phyloP scores from a whole-genome alignment of 2,113 vertebrate genomes.

The Aramus guarauna region DNA sequence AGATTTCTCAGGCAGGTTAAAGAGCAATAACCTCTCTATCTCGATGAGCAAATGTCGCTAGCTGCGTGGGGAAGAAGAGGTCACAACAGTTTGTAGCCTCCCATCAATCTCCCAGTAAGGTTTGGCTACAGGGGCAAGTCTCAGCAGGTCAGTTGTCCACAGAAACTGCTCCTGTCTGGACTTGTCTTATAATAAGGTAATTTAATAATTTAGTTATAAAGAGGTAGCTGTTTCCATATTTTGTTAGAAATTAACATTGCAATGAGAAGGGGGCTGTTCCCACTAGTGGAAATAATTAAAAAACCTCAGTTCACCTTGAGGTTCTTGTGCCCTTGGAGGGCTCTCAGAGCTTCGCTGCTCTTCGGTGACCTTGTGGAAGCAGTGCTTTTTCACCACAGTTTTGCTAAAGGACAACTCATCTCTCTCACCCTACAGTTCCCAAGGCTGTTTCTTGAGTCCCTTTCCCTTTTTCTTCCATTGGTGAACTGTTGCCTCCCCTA shows the following conservation, averaged over 20 bases:
- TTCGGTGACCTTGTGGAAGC: background rate
- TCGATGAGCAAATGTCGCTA: background rate
- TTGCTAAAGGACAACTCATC: background rate
- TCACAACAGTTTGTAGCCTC: background rate
- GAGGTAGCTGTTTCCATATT: background rate
- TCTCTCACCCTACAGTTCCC: background rate
- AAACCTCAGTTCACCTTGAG: background rate
- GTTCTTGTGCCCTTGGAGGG: background rate
- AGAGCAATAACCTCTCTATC: background rate
- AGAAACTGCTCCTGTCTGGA: background rate
- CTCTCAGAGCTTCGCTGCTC: rapidly evolving
- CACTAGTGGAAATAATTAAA: background rate
- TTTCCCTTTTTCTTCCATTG: background rate
- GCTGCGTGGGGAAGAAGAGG: background rate
- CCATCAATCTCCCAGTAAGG: background rate
- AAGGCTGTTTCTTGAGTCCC: background rate
- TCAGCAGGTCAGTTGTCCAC: background rate
- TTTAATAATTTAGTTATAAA: background rate
- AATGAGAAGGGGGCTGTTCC: background rate
- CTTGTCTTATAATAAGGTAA: background rate
- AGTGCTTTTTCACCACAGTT: background rate
- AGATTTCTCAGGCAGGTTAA: background rate
- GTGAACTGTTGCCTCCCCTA: background rate
- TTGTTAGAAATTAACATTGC: background rate
- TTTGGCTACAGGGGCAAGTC: background rate